Evolutionary conservation across 1,140 invertebrate genomes (phyloP).

Genomic region (Zaprionus vittiger): DNA sequence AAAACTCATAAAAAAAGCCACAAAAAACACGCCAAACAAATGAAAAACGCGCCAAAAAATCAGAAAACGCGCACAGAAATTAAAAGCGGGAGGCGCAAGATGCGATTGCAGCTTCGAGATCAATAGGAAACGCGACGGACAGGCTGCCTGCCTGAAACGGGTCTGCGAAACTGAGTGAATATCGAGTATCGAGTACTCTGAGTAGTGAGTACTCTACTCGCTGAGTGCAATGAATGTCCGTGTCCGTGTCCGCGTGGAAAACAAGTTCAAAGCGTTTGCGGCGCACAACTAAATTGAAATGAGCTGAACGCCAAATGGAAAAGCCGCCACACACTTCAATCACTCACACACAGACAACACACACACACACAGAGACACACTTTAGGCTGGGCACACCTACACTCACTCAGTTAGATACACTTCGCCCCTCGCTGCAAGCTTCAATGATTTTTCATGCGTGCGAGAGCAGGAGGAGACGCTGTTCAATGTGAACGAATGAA

Average conservation of each 20-base stretch:
- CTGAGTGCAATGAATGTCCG: conserved; percentile 13
- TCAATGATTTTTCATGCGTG: conserved; percentile 81
- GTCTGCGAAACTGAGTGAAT: conserved; percentile 4
- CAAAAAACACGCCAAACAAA: conserved; percentile 43
- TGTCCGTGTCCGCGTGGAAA: conserved; percentile 59
- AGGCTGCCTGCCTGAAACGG: conserved; percentile 19
- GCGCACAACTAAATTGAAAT: conserved; percentile 81
- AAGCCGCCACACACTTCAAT: conserved; percentile 55
- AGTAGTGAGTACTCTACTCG: not conserved
- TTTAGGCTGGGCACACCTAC: conserved; percentile 42
- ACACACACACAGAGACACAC: conserved; percentile 16
- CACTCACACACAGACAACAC: conserved; percentile 17
- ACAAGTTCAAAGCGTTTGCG: conserved; percentile 82
- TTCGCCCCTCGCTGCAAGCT: conserved; percentile 65
- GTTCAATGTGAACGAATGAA: conserved; percentile 50
- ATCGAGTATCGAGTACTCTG: conserved; percentile 2
- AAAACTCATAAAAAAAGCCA: conserved; percentile 36
- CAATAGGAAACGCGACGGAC: conserved; percentile 55
- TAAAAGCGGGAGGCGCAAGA: conserved; percentile 40
- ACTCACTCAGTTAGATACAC: conserved; percentile 3
- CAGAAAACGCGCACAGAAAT: conserved; percentile 71
- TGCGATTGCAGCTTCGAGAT: conserved; percentile 56
- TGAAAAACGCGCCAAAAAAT: conserved; percentile 80
- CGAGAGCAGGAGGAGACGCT: conserved; percentile 44
- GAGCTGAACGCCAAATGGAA: conserved; percentile 67